Percentiles rank a stretch among this genome's conserved stretches.
These are phyloP conservation scores for Drosophila hawaiiensis DNA, from an alignment of 2,888 invertebrate species.

Conservation along the genomic window DNA sequence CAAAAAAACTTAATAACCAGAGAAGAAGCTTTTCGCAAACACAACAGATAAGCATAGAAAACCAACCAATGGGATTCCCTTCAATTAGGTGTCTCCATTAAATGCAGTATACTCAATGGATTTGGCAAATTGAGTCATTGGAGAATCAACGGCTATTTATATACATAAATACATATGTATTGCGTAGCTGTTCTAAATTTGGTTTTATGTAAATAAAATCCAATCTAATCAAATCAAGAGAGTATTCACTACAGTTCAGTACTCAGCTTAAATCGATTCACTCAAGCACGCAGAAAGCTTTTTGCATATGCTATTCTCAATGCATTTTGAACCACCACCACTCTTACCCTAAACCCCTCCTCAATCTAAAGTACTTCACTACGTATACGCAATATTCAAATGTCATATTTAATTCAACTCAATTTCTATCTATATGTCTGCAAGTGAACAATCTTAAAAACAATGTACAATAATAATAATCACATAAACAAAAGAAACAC, in stretches of 20 bases:
- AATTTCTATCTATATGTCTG: slow-evolving; percentile 63
- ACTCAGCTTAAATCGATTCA: slow-evolving; percentile 42
- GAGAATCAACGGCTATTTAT: background rate
- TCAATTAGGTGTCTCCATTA: slow-evolving; percentile 6
- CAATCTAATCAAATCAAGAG: slow-evolving; percentile 9
- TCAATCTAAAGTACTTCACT: slow-evolving; percentile 38
- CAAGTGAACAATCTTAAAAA: slow-evolving; percentile 49
- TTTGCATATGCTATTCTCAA: slow-evolving; percentile 54
- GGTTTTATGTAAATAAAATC: slow-evolving; percentile 17
- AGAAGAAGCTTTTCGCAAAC: background rate
- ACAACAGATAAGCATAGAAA: background rate
- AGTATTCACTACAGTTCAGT: slow-evolving; percentile 20
- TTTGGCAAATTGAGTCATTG: background rate
- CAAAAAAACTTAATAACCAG: background rate
- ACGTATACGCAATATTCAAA: slow-evolving; percentile 34
- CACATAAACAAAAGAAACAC: slow-evolving; percentile 22
- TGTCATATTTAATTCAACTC: slow-evolving; percentile 59
- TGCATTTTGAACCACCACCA: slow-evolving; percentile 35
- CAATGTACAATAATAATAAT: slow-evolving; percentile 16
- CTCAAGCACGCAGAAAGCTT: slow-evolving; percentile 62
- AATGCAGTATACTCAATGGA: slow-evolving; percentile 6
- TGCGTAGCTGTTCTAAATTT: background rate
- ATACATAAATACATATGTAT: background rate
- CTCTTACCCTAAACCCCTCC: slow-evolving; percentile 13
- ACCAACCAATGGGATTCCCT: background rate